phyloP scores from a whole-genome alignment of 2,113 vertebrate species.

The Dicerorhinus sumatrensis region DNA sequence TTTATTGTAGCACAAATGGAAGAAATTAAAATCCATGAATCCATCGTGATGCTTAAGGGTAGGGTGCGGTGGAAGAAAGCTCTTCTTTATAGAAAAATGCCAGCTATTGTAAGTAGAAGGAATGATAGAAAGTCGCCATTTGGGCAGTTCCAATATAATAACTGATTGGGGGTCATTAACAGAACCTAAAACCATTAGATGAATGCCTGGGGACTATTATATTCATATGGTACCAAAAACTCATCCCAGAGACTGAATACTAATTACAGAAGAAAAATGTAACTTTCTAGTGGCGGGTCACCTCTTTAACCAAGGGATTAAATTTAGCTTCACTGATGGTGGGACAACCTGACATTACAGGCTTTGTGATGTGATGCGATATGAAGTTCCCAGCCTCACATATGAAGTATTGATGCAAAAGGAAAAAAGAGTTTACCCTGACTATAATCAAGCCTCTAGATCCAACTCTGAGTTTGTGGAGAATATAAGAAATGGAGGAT shows the following conservation, averaged over 20 bases:
- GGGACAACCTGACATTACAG: background rate
- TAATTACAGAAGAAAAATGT: slow-evolving; percentile 6
- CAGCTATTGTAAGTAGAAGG: background rate
- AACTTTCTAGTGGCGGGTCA: background rate
- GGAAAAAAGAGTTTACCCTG: background rate
- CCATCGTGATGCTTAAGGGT: background rate
- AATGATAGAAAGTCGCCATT: background rate
- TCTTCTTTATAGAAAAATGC: background rate
- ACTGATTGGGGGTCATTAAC: background rate
- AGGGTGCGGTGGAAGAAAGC: background rate
- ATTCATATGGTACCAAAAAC: background rate
- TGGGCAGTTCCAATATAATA: background rate
- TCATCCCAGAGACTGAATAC: background rate
- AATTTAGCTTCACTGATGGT: background rate
- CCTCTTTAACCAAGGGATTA: background rate
- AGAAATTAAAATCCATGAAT: background rate
- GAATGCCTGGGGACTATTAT: background rate
- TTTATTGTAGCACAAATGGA: background rate
- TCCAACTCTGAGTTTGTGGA: background rate
- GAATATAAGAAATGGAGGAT: background rate
- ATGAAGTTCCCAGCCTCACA: background rate
- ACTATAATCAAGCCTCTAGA: background rate
- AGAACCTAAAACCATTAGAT: background rate
- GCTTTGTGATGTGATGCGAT: background rate
- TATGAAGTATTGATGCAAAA: background rate